Percentiles rank a stretch among this genome's conserved stretches.
phyloP scores from a whole-genome alignment of 2,113 vertebrate species.

The Arenaria interpres region DNA sequence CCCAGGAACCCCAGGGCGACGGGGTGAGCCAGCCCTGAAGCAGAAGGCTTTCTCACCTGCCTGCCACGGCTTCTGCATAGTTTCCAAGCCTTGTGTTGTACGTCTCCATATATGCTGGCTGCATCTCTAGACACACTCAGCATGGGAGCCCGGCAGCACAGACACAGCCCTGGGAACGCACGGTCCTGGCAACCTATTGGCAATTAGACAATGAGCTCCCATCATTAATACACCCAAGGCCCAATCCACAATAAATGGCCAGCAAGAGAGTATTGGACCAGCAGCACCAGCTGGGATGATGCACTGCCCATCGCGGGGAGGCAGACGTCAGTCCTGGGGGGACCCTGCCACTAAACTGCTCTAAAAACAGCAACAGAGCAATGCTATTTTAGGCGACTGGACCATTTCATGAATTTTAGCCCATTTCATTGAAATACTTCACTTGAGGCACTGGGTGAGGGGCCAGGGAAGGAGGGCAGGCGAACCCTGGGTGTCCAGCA shows the following conservation, averaged over 20 bases:
- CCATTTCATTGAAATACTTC: rapidly evolving
- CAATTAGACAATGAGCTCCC: neutral
- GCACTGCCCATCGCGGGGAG: neutral
- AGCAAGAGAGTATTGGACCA: neutral
- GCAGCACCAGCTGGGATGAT: neutral
- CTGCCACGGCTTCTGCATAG: neutral
- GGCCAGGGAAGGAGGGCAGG: neutral
- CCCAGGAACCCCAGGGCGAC: rapidly evolving
- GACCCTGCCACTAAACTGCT: neutral
- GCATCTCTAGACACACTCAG: neutral
- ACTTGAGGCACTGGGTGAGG: neutral
- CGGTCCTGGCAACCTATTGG: neutral
- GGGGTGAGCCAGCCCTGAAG: neutral
- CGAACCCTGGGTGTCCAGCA: neutral
- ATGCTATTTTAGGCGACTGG: rapidly evolving
- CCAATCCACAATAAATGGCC: neutral
- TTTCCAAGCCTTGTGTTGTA: neutral
- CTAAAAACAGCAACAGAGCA: neutral
- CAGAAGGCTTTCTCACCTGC: neutral
- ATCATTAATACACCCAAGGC: neutral
- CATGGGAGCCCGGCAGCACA: neutral
- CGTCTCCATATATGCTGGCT: neutral
- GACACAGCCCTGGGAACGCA: rapidly evolving
- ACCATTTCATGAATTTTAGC: neutral
- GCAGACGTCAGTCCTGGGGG: neutral